Conservation (phyloP, 2,797 vertebrate species). For the Ctenopoma kingsleyae region DNA sequence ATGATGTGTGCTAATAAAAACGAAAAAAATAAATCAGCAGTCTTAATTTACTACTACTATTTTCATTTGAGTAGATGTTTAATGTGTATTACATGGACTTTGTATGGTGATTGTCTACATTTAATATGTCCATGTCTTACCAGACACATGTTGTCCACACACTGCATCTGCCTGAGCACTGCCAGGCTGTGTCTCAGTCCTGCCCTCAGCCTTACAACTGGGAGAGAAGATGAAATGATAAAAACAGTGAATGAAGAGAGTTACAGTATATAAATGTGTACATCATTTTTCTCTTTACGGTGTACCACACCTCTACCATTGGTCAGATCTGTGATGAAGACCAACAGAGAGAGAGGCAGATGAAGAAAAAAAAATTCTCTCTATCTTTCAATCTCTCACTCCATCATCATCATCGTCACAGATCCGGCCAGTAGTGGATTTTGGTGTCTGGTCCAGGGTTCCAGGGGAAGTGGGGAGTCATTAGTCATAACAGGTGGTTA, state of each 20-base stretch:
- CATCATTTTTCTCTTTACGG: background rate
- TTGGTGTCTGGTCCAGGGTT: slow-evolving; percentile 67
- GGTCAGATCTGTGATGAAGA: slow-evolving; percentile 9
- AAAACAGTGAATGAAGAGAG: slow-evolving; percentile 13
- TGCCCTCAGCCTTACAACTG: slow-evolving; percentile 91
- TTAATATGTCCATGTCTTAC: slow-evolving; percentile 54
- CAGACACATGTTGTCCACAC: slow-evolving; percentile 79
- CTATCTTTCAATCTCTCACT: slow-evolving; percentile 10
- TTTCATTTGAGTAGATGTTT: slow-evolving; percentile 3
- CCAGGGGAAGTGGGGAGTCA: slow-evolving; percentile 75
- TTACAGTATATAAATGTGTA: background rate
- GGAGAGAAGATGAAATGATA: slow-evolving; percentile 22
- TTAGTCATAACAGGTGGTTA: slow-evolving; percentile 71
- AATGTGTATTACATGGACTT: background rate
- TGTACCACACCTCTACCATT: background rate
- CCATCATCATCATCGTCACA: slow-evolving; percentile 40
- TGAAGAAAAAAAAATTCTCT: slow-evolving; percentile 21
- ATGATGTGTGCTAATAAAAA: background rate
- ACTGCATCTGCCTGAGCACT: slow-evolving; percentile 84
- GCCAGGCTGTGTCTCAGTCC: slow-evolving; percentile 82
- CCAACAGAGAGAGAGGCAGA: slow-evolving; percentile 21
- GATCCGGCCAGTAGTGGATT: slow-evolving; percentile 60
- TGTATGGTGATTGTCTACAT: background rate
- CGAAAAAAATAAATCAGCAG: background rate
- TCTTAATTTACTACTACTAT: too few relatives aligned